These are phyloP conservation scores for Eucera pruinosa DNA, from an alignment of 2,888 invertebrate genomes.

Conservation along the genomic window DNA sequence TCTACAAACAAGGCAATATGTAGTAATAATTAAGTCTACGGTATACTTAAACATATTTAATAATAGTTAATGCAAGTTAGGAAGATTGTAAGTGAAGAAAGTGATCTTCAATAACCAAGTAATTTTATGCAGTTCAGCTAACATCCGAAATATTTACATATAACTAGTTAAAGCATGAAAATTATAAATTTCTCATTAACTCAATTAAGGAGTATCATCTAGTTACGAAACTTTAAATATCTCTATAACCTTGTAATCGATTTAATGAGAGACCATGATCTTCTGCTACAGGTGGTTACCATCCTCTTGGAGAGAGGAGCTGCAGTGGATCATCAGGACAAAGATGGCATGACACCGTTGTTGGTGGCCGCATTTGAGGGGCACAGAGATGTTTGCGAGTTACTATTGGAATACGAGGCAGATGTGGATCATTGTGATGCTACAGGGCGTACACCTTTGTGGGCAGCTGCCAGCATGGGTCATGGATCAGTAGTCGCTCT, in stretches of 20 bases:
- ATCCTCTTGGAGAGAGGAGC: conserved; percentile 93
- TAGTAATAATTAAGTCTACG: neutral
- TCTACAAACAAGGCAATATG: neutral
- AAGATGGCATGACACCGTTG: conserved; percentile 94
- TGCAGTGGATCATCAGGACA: conserved; percentile 92
- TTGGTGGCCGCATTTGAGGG: conserved; percentile 96
- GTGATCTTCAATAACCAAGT: neutral
- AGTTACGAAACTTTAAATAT: neutral
- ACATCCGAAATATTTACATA: neutral
- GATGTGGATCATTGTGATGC: conserved; percentile 95
- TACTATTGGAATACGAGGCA: conserved; percentile 95
- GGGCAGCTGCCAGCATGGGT: conserved; percentile 97
- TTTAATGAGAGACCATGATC: neutral
- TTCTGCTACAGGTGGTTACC: conserved; percentile 86
- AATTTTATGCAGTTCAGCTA: neutral
- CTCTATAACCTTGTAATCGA: neutral
- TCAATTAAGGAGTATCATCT: neutral
- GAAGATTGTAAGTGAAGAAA: neutral
- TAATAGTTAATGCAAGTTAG: neutral
- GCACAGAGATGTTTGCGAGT: conserved; percentile 95
- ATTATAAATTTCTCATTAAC: neutral
- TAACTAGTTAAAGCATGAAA: neutral
- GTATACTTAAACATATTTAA: no score
- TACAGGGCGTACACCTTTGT: conserved; percentile 93
- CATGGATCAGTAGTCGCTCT: conserved; percentile 94